These are phyloP conservation scores for Centropus unirufus DNA, from an alignment of 2,113 vertebrate species.

Conservation along the genomic window DNA sequence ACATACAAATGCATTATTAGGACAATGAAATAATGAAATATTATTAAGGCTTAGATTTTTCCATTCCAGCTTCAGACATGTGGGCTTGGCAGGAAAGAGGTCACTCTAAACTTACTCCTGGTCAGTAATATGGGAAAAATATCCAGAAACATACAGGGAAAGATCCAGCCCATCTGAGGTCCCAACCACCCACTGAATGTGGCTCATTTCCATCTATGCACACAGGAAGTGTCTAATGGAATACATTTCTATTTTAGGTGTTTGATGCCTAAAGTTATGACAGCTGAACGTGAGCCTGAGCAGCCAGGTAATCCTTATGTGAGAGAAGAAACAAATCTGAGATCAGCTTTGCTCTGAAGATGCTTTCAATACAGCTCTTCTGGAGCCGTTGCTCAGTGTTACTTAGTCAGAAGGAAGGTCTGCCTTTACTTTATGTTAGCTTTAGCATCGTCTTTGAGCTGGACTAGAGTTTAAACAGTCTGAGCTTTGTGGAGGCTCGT, in stretches of 20 bases:
- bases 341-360: background rate
- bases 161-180: background rate
- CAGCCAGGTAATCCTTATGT: background rate
- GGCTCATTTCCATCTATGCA: background rate
- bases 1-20: background rate
- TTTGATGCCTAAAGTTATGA: background rate
- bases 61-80: background rate
- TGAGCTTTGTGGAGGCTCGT: background rate
- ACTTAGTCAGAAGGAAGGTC: background rate
- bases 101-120: background rate
- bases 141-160: background rate
- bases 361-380: background rate
- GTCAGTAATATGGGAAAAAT: background rate
- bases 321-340: background rate
- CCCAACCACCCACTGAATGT: background rate
- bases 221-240: background rate
- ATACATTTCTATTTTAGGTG: background rate
- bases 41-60: background rate
- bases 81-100: background rate
- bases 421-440: background rate
- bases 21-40: background rate
- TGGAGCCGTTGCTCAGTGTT: background rate
- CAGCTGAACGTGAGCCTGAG: background rate
- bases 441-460: background rate
- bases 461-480: background rate